A percentile compares a stretch with the other conserved stretches of the same genome.
These are phyloP conservation scores for Allacma fusca DNA, from an alignment of 2,888 invertebrate species.

Conservation along the genomic window DNA sequence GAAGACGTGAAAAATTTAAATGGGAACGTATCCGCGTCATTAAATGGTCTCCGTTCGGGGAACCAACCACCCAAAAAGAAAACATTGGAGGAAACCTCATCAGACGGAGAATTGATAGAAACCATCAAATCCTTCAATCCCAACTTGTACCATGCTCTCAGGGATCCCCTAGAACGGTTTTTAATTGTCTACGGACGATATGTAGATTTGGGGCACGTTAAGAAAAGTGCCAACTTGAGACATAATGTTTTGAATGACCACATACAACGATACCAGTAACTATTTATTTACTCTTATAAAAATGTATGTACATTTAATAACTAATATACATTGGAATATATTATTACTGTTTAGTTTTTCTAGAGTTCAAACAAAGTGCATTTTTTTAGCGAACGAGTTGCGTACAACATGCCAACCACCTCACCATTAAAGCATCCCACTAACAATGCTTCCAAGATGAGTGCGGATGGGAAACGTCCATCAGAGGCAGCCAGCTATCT, in stretches of 20 bases:
- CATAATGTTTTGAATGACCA: constrained; percentile 39
- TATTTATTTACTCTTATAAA: not conserved
- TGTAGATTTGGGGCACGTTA: constrained; percentile 41
- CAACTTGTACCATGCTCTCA: constrained; percentile 24
- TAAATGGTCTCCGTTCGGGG: not conserved
- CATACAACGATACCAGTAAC: constrained; percentile 34
- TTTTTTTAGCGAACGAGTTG: constrained; percentile 16
- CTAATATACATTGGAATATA: not conserved
- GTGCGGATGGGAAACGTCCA: not conserved
- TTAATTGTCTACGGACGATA: constrained; percentile 50
- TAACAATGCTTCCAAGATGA: not conserved
- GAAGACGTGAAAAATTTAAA: constrained; percentile 8
- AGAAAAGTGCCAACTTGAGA: constrained; percentile 27
- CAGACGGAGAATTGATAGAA: constrained; percentile 30
- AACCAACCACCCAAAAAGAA: not conserved
- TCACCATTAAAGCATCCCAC: constrained; percentile 30
- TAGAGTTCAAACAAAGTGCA: not conserved
- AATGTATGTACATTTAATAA: not conserved
- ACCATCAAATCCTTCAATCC: constrained; percentile 36
- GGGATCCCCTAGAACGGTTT: constrained; percentile 49
- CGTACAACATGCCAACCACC: constrained; percentile 9
- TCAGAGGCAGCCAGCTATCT: not conserved
- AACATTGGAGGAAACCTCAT: constrained; percentile 33
- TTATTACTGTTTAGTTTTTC: not conserved
- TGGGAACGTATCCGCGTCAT: not conserved